phyloP scores from a whole-genome alignment of 2,113 vertebrate species.

The Pandion haliaetus region DNA sequence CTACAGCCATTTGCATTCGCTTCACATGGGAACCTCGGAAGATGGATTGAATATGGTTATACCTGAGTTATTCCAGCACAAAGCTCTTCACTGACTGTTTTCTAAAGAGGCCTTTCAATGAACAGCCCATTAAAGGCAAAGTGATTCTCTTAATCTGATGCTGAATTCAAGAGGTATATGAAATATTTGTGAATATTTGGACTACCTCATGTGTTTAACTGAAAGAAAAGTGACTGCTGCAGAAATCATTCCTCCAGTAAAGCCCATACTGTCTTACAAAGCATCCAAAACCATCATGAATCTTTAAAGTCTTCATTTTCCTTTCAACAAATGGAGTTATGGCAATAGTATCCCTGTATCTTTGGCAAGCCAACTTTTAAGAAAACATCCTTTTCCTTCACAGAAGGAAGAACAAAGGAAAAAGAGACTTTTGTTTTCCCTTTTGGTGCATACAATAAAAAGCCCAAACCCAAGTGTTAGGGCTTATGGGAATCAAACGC shows the following conservation, averaged over 20 bases:
- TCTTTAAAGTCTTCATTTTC: not conserved
- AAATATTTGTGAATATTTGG: not conserved
- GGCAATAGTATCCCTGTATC: not conserved
- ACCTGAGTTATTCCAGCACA: not conserved
- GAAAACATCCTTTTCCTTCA: not conserved
- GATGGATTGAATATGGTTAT: not conserved
- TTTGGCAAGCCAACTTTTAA: not conserved
- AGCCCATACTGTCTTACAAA: not conserved
- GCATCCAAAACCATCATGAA: not conserved
- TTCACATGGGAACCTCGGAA: rapidly evolving
- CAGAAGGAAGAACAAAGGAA: not conserved
- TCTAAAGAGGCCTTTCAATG: not conserved
- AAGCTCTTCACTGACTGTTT: not conserved
- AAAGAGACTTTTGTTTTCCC: not conserved
- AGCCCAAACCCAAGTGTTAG: not conserved
- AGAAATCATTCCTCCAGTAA: not conserved
- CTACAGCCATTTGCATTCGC: rapidly evolving
- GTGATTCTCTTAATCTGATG: not conserved
- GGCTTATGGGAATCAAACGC: not conserved
- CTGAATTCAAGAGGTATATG: not conserved
- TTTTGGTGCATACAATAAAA: not conserved
- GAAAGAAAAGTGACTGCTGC: not conserved
- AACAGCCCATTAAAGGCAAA: not conserved
- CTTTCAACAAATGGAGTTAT: not conserved
- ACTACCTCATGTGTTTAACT: not conserved